Evolutionary conservation across 2,113 vertebrate species (phyloP), one percentile per base, ranked within the genome.

Genomic region (Calyptommatus sinebrachiatus): DNA sequence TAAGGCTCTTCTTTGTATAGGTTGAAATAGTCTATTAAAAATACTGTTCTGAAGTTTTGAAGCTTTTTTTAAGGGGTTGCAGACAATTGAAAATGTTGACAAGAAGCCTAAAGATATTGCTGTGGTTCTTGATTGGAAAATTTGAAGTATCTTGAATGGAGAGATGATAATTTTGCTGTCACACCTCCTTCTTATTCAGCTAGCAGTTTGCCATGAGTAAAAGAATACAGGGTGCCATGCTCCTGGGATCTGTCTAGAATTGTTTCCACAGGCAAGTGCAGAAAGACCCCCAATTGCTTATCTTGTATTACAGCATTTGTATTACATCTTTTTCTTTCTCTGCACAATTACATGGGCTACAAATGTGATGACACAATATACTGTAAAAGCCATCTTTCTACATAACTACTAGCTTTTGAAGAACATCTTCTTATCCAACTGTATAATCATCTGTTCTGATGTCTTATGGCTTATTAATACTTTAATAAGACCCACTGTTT

Each of bases 401-500:
- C 26, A 16, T 71, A 18, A 73, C 28, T 31, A 29, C 26, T 48
- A 65, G 4, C 45, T 65, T 46, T n/a, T 46, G 48, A 18, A 21
- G n/a, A 65, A 28, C 20, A 41, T 78, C 28, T 53, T 68, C 7
- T 70, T 81, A 74, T 2, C 80, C 70, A 62, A 20, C 60, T 69
- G 80, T n/a, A 41, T 41, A 77, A 65, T 77, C 76, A 70, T 66
- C 12, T 81, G 76, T 84, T 83, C 78, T 84, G 50, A 0, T 53
- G 63, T 7, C 16, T 71, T 77, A 8, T 84, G 87, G 60, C 82
- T 83, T 83, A 76, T 84, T 88, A 78, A 85, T 0, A 45, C 84
- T 89, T 79, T 83, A 29, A 69, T 3, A 1, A 60, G 76, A 79
- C 86, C 85, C 85, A 77, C 76, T n/a, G 76, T 84, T 85, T 86